Evolutionary conservation across 1,140 invertebrate genomes (phyloP).

Genomic region (Sinella curviseta): DNA sequence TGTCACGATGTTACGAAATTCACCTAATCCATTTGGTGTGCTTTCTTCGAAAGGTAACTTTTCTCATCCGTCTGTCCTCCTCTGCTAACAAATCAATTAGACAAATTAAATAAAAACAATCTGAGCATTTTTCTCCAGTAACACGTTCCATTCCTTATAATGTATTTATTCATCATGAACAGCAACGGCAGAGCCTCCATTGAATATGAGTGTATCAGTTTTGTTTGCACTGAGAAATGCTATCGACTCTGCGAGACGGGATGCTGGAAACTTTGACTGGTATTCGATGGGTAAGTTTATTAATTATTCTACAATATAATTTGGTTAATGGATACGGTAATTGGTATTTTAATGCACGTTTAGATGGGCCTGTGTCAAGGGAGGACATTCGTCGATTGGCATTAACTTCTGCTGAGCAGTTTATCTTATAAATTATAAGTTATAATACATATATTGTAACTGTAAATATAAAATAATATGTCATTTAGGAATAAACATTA

Average conservation of each 20-base stretch:
- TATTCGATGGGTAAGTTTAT: conserved; percentile 53
- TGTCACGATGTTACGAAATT: conserved; percentile 56
- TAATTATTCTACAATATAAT: background rate
- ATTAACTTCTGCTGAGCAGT: background rate
- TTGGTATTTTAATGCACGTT: background rate
- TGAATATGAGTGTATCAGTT: conserved; percentile 66
- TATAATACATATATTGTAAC: too few species aligned
- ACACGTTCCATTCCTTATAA: background rate
- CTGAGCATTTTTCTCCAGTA: background rate
- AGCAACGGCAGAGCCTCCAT: conserved; percentile 78
- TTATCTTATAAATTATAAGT: background rate
- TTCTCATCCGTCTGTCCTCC: background rate
- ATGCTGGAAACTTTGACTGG: conserved; percentile 56
- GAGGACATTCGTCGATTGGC: background rate
- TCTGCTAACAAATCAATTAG: background rate
- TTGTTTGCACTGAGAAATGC: conserved; percentile 65
- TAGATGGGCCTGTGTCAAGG: background rate
- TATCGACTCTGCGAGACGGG: conserved; percentile 53
- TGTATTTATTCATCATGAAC: conserved; percentile 39
- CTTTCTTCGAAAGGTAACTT: conserved; percentile 43
- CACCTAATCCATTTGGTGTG: conserved; percentile 55
- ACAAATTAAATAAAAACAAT: background rate
- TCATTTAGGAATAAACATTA: too few species aligned
- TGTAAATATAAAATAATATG: too few species aligned
- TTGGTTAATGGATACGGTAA: background rate